Evolutionary conservation across 2,797 vertebrate species (phyloP).

Genomic region (Cossypha dichroa): DNA sequence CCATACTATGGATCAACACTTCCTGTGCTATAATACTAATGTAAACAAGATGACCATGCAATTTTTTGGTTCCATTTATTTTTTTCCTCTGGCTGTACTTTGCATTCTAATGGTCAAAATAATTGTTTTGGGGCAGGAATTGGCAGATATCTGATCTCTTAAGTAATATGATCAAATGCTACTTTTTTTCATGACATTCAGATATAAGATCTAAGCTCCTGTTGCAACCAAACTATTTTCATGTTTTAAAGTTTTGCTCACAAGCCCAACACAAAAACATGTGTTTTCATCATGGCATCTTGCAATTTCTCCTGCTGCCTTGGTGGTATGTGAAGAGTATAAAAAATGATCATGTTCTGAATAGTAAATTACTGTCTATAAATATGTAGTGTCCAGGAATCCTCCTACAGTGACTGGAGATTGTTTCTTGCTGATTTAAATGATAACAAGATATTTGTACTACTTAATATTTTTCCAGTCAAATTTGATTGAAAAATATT

Average conservation of each 20-base stretch:
- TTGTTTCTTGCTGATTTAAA: not conserved
- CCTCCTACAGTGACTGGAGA: not conserved
- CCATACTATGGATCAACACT: not conserved
- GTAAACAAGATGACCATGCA: not conserved
- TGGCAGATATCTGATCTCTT: not conserved
- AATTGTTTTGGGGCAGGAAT: not conserved
- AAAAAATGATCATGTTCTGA: not conserved
- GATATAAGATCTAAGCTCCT: not conserved
- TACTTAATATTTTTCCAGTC: not conserved
- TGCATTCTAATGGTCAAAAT: not conserved
- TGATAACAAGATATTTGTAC: not conserved
- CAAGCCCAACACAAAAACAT: not conserved
- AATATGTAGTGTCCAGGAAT: not conserved
- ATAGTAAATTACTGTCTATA: not conserved
- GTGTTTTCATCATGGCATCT: not conserved
- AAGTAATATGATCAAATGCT: not conserved
- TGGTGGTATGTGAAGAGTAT: not conserved
- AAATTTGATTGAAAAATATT: not conserved
- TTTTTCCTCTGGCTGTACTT: not conserved
- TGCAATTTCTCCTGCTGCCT: not conserved
- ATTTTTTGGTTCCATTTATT: rapidly evolving
- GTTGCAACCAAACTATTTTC: not conserved
- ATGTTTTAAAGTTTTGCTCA: not conserved
- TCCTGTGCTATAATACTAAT: not conserved
- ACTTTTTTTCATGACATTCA: not conserved